A percentile compares a stretch with the other conserved stretches of the same genome.
Conservation (phyloP, 2,888 invertebrate species). For the Ecdyonurus torrentis region DNA sequence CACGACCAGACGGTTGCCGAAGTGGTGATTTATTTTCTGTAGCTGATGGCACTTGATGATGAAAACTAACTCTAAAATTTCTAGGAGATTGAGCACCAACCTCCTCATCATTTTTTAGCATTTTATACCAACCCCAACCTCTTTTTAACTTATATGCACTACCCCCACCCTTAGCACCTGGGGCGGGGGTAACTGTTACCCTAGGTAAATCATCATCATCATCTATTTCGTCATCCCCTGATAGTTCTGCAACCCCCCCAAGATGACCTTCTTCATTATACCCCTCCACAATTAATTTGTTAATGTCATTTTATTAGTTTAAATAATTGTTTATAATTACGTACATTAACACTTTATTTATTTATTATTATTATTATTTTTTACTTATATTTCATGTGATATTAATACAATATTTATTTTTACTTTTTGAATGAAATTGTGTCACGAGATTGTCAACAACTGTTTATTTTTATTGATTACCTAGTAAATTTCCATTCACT, state of each 20-base stretch:
- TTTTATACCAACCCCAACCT: slow-evolving; percentile 11
- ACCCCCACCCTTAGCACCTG: slow-evolving; percentile 20
- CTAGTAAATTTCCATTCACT: too few relatives aligned
- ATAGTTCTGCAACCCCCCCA: slow-evolving; percentile 1
- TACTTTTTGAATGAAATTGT: too few relatives aligned
- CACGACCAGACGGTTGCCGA: slow-evolving; percentile 13
- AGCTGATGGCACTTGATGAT: neutral
- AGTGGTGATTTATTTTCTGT: neutral
- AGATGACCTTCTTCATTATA: neutral
- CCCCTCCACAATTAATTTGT: neutral
- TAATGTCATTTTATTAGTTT: neutral
- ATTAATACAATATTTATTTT: too few relatives aligned
- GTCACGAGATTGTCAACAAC: too few relatives aligned
- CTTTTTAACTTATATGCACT: slow-evolving; percentile 6
- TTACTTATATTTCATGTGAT: too few relatives aligned
- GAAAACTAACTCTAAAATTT: neutral
- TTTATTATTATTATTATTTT: too few relatives aligned
- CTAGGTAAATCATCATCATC: slow-evolving; percentile 22
- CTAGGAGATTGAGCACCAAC: slow-evolving; percentile 25
- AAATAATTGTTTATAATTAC: too few relatives aligned
- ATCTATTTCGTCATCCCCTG: slow-evolving; percentile 23
- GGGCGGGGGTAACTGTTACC: slow-evolving; percentile 43
- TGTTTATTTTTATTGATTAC: too few relatives aligned
- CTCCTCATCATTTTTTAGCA: slow-evolving; percentile 8
- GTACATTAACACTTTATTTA: too few relatives aligned